Evolutionary conservation across 2,113 vertebrate species (phyloP), one percentile per base, ranked within the genome.

Genomic region (Varanus komodoensis): DNA sequence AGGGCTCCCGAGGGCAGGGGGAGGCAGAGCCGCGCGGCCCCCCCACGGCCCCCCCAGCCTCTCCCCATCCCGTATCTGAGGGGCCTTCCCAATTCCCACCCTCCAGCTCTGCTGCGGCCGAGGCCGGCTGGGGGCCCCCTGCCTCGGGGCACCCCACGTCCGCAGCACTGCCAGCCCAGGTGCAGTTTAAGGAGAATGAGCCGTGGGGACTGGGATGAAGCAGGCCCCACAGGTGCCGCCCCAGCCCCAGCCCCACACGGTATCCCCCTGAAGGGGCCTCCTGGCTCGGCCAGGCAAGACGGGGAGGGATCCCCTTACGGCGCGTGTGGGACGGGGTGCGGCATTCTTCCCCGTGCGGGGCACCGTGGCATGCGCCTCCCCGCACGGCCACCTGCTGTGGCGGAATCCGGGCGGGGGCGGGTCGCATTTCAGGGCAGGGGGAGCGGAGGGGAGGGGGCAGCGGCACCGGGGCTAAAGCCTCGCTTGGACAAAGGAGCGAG

Each of bases 301-400:
- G 67, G 54, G n/a, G 27, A 50, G 74, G 57, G 52, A 23, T 48
- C 68, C 1, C 44, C 75, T 14, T 52, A 19, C 32, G 2, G 52
- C 0, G 12, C 23, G 67, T 0, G n/a, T 29, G 77, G 23, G 8
- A 5, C 32, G 0, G 5, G 32, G 25, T 44, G 38, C 1, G 21
- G 69, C 57, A 29, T 82, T 38, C 50, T 44, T 73, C 57, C 54
- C 19, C 6, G 21, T 6, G 11, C 48, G 0, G 50, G 67, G 6
- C 23, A 6, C 2, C 29, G 38, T 9, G 38, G 50, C 6, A 5
- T 14, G 27, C 17, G 54, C 50, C 17, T 34, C 34, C 48, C 19
- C 34, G n/a, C n/a, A 81, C 34, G 12, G 38, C 86, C 86, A 91
- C 81, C 90, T 91, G 90, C 82, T 79, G 73, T n/a, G 1, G 34